Conservation (phyloP, 35 echinoderm and acorn worm species). For the Apostichopus parvimensis region DNA sequence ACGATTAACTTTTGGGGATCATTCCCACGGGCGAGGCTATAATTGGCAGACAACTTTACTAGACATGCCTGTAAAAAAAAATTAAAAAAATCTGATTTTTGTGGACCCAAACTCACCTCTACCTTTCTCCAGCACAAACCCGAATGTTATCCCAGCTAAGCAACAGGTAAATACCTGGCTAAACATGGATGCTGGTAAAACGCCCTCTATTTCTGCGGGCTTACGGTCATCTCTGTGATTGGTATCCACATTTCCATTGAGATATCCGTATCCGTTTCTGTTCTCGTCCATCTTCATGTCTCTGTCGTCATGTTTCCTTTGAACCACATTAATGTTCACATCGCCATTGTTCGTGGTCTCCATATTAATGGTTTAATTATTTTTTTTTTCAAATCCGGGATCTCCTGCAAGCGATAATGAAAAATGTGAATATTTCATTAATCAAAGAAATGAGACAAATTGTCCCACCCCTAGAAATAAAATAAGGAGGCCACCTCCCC, state of each 20-base stretch:
- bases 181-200: neutral
- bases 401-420: too few species aligned
- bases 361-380: neutral
- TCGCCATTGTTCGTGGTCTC: neutral
- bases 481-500: too few species aligned
- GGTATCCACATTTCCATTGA: neutral
- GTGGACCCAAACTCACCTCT: constrained; percentile 60
- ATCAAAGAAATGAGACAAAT: too few species aligned
- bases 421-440: too few species aligned
- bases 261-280: neutral
- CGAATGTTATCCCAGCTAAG: constrained; percentile 73
- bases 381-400: too few species aligned
- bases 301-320: neutral
- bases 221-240: neutral
- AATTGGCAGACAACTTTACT: neutral
- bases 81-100: too few species aligned
- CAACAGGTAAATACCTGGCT: constrained; percentile 58
- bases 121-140: constrained; percentile 86
- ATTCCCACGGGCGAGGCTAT: neutral
- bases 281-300: neutral
- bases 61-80: neutral
- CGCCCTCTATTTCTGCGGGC: neutral
- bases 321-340: constrained; percentile 17
- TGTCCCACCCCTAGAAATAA: too few species aligned
- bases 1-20: neutral